These are phyloP conservation scores for Syritta pipiens DNA, from an alignment of 2,888 invertebrate genomes.

Conservation along the genomic window DNA sequence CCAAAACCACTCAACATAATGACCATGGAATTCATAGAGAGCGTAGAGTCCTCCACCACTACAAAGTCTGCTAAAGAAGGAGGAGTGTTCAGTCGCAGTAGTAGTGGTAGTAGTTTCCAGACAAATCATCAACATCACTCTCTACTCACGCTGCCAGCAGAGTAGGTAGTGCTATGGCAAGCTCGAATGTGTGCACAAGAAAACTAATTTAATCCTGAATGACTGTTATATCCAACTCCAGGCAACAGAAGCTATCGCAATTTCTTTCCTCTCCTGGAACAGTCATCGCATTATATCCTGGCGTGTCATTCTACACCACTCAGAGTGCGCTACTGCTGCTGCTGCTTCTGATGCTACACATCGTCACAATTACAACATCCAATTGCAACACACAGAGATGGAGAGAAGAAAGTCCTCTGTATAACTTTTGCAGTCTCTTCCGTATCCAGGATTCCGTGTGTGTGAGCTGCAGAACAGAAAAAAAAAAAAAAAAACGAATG, in stretches of 20 bases:
- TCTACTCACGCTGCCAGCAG: neutral
- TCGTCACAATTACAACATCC: constrained; percentile 65
- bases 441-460: constrained; percentile 12
- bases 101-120: constrained; percentile 15
- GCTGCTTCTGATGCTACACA: no score
- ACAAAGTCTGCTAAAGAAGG: constrained; percentile 33
- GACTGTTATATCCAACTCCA: constrained; percentile 57
- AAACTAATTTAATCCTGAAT: constrained; percentile 70
- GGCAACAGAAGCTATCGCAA: constrained; percentile 49
- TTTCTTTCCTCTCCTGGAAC: constrained; percentile 59
- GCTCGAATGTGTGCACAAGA: constrained; percentile 36
- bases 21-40: constrained; percentile 44
- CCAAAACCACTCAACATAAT: constrained; percentile 65
- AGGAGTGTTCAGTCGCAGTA: constrained; percentile 30
- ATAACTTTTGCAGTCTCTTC: constrained; percentile 11
- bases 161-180: neutral
- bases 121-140: constrained; percentile 38
- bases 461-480: neutral
- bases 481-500: neutral
- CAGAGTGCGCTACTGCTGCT: constrained; percentile 39
- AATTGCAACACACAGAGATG: constrained; percentile 43
- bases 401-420: constrained; percentile 14
- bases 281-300: constrained; percentile 65
- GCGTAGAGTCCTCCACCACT: constrained; percentile 1
- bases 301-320: constrained; percentile 60